Conservation (phyloP, 2,888 invertebrate genomes). For the Hemistola chrysoprasaria region DNA sequence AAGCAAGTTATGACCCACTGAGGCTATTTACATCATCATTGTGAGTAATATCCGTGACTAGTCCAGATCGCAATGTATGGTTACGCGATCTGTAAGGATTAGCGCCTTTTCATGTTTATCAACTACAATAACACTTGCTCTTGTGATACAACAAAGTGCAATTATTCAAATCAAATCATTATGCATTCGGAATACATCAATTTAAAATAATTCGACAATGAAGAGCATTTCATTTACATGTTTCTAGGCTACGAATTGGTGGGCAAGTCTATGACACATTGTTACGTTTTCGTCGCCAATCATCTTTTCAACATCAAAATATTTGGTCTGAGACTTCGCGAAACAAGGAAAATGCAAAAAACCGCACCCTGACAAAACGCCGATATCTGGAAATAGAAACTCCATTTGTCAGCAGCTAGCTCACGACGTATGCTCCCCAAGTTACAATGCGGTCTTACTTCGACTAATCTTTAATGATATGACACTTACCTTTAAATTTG, state of each 20-base stretch:
- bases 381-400: constrained; percentile 81
- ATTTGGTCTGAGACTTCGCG: constrained; percentile 10
- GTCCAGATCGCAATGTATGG: no score
- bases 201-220: constrained; percentile 14
- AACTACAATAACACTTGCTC: background rate
- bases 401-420: constrained; percentile 79
- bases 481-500: constrained; percentile 92
- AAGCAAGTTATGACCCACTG: no score
- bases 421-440: constrained; percentile 63
- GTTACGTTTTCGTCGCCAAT: constrained; percentile 12
- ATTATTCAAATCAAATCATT: no score
- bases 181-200: constrained; percentile 17
- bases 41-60: no score
- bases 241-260: constrained; percentile 1
- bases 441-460: constrained; percentile 58
- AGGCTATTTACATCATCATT: no score
- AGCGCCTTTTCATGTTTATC: constrained; percentile 1
- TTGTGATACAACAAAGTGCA: constrained; percentile 6
- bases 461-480: constrained; percentile 38
- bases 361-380: constrained; percentile 77
- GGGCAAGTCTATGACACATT: constrained; percentile 2
- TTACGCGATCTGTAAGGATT: background rate
- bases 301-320: constrained; percentile 8
- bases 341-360: constrained; percentile 48
- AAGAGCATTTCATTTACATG: constrained; percentile 10